Evolutionary conservation across 2,113 vertebrate genomes (phyloP).

Genomic region (Albula glossodonta): DNA sequence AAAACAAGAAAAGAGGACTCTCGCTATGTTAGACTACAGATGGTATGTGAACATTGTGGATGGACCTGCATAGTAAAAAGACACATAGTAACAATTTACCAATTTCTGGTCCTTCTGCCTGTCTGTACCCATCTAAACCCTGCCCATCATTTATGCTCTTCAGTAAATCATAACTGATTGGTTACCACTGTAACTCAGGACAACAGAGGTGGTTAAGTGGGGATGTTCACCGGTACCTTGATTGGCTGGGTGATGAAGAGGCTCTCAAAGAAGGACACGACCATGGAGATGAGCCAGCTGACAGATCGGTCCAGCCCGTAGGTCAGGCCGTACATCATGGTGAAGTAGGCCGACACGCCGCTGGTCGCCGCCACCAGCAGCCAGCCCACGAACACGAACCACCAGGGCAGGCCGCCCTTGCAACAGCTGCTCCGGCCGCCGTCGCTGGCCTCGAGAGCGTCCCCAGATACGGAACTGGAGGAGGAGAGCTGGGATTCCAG

Average conservation of each 20-base stretch:
- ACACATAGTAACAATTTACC: background rate
- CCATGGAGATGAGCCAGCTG: constrained; percentile 91
- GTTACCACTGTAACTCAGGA: background rate
- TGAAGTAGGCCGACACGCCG: constrained; percentile 83
- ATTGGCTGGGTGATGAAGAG: constrained; percentile 90
- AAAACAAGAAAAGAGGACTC: too few species aligned
- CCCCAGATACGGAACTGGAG: constrained; percentile 40
- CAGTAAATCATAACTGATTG: background rate
- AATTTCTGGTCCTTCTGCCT: background rate
- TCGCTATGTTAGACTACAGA: too few species aligned
- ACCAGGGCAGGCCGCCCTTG: constrained; percentile 83
- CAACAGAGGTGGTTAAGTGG: background rate
- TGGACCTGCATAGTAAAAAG: background rate
- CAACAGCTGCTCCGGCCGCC: constrained; percentile 51
- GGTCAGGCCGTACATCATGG: constrained; percentile 89
- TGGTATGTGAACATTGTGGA: background rate
- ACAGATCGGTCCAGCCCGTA: constrained; percentile 86
- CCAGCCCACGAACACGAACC: constrained; percentile 90
- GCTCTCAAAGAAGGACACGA: constrained; percentile 90
- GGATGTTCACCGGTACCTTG: constrained; percentile 71
- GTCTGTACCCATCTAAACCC: background rate
- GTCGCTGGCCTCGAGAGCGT: constrained; percentile 47
- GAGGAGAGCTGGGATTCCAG: constrained; percentile 64
- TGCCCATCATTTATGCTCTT: background rate
- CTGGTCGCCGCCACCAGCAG: constrained; percentile 82